A percentile compares a stretch with the other conserved stretches of the same genome.
phyloP scores from a whole-genome alignment of 1,140 invertebrate genomes.

The Drosophila nebulosa region DNA sequence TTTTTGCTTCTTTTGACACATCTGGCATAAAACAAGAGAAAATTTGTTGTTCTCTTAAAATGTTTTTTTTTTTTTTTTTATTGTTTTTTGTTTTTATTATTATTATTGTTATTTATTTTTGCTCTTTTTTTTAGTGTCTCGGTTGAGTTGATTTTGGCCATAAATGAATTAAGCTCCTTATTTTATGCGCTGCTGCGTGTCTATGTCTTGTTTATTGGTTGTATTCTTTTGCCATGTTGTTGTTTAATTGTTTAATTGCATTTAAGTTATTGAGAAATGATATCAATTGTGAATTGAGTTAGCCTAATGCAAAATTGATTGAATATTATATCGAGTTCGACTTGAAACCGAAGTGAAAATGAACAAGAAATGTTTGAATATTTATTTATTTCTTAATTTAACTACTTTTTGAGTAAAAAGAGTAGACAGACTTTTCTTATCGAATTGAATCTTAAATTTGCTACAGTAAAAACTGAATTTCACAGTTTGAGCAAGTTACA shows the following conservation, averaged over 20 bases:
- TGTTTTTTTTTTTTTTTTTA: constrained; percentile 26
- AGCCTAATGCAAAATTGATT: no score
- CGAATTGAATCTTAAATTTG: neutral
- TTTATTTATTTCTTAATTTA: neutral
- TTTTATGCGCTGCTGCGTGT: constrained; percentile 9
- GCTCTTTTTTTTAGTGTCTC: constrained; percentile 23
- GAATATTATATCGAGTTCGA: no score
- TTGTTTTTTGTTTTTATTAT: constrained; percentile 9
- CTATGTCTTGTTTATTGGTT: constrained; percentile 8
- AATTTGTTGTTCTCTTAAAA: constrained; percentile 17
- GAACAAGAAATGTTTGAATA: neutral
- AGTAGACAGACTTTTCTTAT: neutral
- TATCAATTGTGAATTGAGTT: neutral
- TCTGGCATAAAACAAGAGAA: neutral
- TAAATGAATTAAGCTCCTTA: constrained; percentile 30
- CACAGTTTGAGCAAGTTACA: no score
- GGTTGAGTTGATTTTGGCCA: neutral
- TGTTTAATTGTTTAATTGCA: neutral
- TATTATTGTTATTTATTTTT: constrained; percentile 28
- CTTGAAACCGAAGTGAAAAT: no score
- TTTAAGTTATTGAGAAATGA: neutral
- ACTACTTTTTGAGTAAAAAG: neutral
- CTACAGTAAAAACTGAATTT: no score
- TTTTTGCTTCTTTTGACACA: neutral
- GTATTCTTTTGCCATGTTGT: neutral